Conservation (phyloP, 1,140 invertebrate genomes). For the Cydia strobilella region DNA sequence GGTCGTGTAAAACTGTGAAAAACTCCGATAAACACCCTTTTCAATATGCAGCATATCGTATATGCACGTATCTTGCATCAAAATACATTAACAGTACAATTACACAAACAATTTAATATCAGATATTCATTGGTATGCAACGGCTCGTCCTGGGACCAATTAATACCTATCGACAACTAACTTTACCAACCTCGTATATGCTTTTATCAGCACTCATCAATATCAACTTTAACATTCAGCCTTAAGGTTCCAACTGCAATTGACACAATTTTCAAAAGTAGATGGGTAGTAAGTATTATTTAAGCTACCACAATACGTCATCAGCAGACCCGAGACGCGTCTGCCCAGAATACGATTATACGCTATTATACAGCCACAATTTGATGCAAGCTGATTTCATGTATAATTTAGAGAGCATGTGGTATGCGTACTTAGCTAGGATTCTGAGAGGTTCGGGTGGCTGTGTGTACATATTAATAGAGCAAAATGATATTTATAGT, state of each 20-base stretch:
- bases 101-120: constrained; percentile 19
- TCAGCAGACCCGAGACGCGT: constrained; percentile 12
- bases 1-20: too few relatives aligned
- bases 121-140: constrained; percentile 12
- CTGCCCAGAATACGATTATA: constrained; percentile 18
- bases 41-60: neutral
- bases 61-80: neutral
- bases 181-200: neutral
- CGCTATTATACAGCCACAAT: constrained; percentile 18
- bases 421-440: constrained; percentile 3
- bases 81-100: neutral
- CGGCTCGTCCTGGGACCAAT: neutral
- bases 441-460: neutral
- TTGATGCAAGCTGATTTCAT: constrained; percentile 15
- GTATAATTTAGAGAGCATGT: constrained; percentile 8
- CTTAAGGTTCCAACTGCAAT: neutral
- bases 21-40: neutral
- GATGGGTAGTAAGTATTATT: neutral
- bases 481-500: neutral
- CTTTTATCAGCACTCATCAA: neutral
- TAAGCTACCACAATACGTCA: constrained; percentile 14
- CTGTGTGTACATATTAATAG: neutral
- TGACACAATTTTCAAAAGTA: neutral
- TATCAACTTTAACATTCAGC: neutral
- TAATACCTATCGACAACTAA: neutral